A percentile compares a stretch with the other conserved stretches of the same genome.
phyloP scores from a whole-genome alignment of 1,140 invertebrate species.

The Telenomus remus region DNA sequence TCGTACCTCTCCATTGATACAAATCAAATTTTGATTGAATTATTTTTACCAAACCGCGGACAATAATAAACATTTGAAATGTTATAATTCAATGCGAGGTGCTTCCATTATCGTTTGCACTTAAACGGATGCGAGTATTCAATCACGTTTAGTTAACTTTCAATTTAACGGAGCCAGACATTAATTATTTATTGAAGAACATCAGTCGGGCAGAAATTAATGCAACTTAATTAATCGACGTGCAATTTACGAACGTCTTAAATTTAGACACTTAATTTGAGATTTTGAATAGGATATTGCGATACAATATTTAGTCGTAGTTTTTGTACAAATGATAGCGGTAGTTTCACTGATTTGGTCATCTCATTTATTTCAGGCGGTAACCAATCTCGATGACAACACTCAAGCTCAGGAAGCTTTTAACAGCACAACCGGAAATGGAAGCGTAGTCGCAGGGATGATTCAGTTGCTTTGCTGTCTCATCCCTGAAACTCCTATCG shows the following conservation, averaged over 20 bases:
- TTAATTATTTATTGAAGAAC: slow-evolving; percentile 39
- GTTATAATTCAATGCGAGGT: slow-evolving; percentile 31
- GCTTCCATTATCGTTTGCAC: slow-evolving; percentile 40
- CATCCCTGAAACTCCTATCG: slow-evolving; percentile 68
- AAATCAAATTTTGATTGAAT: too few species aligned
- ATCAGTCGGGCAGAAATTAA: slow-evolving; percentile 29
- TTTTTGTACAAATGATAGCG: too few species aligned
- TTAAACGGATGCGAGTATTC: slow-evolving; percentile 36
- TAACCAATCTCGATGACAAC: slow-evolving; percentile 68
- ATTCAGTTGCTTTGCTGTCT: slow-evolving; percentile 72
- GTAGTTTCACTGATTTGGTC: too few species aligned
- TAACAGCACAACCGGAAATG: slow-evolving; percentile 66
- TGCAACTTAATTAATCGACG: slow-evolving; percentile 13
- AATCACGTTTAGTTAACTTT: slow-evolving; percentile 19
- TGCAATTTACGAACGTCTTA: neutral
- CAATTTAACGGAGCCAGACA: slow-evolving; percentile 11
- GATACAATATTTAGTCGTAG: neutral
- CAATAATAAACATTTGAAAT: slow-evolving; percentile 47
- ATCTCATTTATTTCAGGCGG: slow-evolving; percentile 62
- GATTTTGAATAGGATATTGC: neutral
- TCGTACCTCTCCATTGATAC: too few species aligned
- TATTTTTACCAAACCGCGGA: slow-evolving; percentile 12
- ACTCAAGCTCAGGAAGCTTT: slow-evolving; percentile 66
- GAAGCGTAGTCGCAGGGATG: slow-evolving; percentile 65
- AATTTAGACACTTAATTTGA: neutral